These are phyloP conservation scores for Scrobipalpa atriplicella DNA, from an alignment of 2,888 invertebrate species.

Conservation along the genomic window DNA sequence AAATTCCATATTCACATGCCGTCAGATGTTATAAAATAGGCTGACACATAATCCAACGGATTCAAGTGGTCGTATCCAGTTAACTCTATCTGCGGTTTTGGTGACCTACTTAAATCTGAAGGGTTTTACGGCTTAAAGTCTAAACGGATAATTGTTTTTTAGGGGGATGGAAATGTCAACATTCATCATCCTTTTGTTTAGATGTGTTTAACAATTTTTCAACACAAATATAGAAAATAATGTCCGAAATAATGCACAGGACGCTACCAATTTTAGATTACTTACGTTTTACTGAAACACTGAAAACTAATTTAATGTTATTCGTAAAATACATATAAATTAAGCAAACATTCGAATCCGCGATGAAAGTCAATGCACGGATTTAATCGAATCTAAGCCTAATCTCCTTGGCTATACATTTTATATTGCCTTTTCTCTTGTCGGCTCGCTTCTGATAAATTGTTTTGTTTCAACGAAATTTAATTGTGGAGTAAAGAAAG, in stretches of 20 bases:
- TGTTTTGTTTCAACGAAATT: slow-evolving; percentile 39
- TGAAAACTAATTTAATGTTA: neutral
- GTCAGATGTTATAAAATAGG: neutral
- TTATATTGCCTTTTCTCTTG: slow-evolving; percentile 25
- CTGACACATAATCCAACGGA: slow-evolving; percentile 4
- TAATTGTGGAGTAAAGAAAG: slow-evolving; percentile 30
- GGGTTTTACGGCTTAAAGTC: neutral
- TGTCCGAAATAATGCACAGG: too few relatives aligned
- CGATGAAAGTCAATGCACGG: slow-evolving; percentile 3
- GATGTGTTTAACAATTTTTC: neutral
- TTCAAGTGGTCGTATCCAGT: slow-evolving; percentile 2
- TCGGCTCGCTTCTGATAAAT: slow-evolving; percentile 32
- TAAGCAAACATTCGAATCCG: slow-evolving; percentile 6
- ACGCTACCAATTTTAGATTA: too few relatives aligned
- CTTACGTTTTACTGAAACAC: neutral
- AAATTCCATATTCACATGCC: too few relatives aligned
- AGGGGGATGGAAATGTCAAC: too few relatives aligned
- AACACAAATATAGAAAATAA: too few relatives aligned
- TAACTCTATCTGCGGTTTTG: neutral
- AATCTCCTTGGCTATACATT: slow-evolving; percentile 23
- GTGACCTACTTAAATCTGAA: slow-evolving; percentile 5
- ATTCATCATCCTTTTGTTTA: too few relatives aligned
- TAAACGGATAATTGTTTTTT: neutral
- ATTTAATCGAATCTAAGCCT: slow-evolving; percentile 24
- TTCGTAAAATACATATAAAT: neutral